Evolutionary conservation across 2,113 vertebrate genomes (phyloP), one percentile per base, ranked within the genome.

Genomic region (Salvelinus alpinus): DNA sequence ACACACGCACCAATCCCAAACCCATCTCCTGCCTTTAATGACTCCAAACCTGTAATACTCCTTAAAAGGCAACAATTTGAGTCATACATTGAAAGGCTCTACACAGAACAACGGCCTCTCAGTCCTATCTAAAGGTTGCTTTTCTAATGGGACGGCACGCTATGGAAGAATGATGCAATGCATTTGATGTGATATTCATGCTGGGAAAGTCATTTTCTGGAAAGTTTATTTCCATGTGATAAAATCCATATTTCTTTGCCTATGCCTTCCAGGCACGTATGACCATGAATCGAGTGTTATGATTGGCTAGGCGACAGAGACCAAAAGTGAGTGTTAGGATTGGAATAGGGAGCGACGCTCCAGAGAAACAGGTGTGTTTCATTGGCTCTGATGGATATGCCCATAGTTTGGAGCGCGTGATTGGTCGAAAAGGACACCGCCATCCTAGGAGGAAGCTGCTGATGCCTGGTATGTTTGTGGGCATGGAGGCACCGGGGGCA

Each of bases 241-340:
- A 80, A 83, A 90, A 87, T 83, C 76, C 77, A 86, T 82, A 84
- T 84, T 88, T 89, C 78, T 82, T 78, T 81, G 71, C 73, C 54
- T 54, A 64, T 24, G 75, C 78, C 65, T 59, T 77, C 73, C 65
- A 57, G 78, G 69, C 88, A 79, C 76, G 81, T 60, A 82, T 84
- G 78, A 82, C 83, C 51, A 64, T 67, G 82, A 88, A 84, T 76
- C 74, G 82, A 27, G 69, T 90, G 88, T 91, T 91, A 80, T 81
- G 79, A 79, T 89, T 88, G 90, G 89, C 90, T 77, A 34, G 5
- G 3, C 18, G 81, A 86, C 85, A 86, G 79, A 82, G 78, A 75
- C 82, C 82, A 88, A 88, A 88, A 90, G 80, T 74, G 86, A 83
- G 84, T 91, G 90, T 92, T 93, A 84, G 89, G 83, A 87, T 86